Base-by-base conservation (phyloP, 2,888 invertebrate species). In the Therioaphis trifolii region DNA sequence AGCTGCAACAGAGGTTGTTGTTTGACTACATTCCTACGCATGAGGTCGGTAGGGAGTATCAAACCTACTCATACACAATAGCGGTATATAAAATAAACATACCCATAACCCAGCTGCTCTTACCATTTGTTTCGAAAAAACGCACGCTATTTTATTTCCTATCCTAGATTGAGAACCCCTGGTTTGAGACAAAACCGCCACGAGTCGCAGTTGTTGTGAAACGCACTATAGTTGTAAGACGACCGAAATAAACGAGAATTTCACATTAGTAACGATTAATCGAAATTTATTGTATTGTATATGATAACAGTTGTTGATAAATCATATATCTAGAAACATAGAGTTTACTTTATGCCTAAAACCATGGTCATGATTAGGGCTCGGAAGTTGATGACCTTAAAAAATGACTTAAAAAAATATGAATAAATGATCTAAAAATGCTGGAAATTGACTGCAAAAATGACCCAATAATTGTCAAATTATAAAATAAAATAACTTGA, bases 341-440 rank as follows among this genome's bases (percentile, higher is more conserved):
- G n/a, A n/a, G n/a, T n/a, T n/a, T n/a, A n/a, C n/a, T n/a, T n/a
- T n/a, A n/a, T n/a, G n/a, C n/a, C n/a, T n/a, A n/a, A n/a, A n/a
- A n/a, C n/a, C n/a, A n/a, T n/a, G n/a, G n/a, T 63, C 12, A 43
- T 43, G 4, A 49, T 1, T 76, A 76, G 61, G 76, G 76, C 61
- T 76, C 61, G 61, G 43, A 63, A 76, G 76, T 61, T 43, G 43
- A 76, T 76, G 61, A 35, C 46, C 61, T 43, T 61, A 15, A 76
- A 61, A 61, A 76, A 76, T 76, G 15, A 76, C 61, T 1, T 61
- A 18, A 61, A 76, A 76, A 61, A 68, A 68, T 63, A 61, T 76
- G 58, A 49, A 55, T 52, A 55, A 72, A 66, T 66, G 4, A 29
- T 15, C 29, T 66, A 66, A 35, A 74, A 74, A 74, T 14, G 35